Evolutionary conservation across 2,113 vertebrate species (phyloP).

Genomic region (Trematomus loennbergii): DNA sequence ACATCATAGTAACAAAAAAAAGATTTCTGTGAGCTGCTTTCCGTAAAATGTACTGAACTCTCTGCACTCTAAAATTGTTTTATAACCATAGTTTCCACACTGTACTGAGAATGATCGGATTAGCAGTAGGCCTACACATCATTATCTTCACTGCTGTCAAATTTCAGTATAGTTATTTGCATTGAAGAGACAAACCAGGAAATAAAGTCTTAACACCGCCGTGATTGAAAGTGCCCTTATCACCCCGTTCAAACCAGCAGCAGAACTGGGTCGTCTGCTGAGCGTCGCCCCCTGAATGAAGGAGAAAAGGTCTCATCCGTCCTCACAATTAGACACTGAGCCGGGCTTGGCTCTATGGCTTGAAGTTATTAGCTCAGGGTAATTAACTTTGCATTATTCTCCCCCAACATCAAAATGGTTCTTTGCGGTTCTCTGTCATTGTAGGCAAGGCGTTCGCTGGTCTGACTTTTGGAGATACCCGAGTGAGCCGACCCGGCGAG

Average conservation of each 20-base stretch:
- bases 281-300: constrained; percentile 68
- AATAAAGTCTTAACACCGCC: constrained; percentile 62
- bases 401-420: constrained; percentile 57
- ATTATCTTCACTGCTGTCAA: constrained; percentile 75
- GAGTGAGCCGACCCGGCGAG: constrained; percentile 47
- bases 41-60: constrained; percentile 30
- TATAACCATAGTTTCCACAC: constrained; percentile 62
- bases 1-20: not conserved
- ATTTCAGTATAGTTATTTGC: constrained; percentile 79
- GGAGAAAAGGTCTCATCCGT: constrained; percentile 77
- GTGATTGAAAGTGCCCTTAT: constrained; percentile 72
- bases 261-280: constrained; percentile 61
- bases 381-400: constrained; percentile 84
- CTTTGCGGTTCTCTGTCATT: constrained; percentile 63
- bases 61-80: constrained; percentile 47
- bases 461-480: constrained; percentile 59
- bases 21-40: constrained; percentile 41
- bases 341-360: constrained; percentile 74
- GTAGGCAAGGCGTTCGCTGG: constrained; percentile 27
- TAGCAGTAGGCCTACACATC: constrained; percentile 53
- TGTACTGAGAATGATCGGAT: constrained; percentile 75
- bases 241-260: constrained; percentile 67
- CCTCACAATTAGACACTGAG: constrained; percentile 80
- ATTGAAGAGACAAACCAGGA: constrained; percentile 65
- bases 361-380: constrained; percentile 82